Evolutionary conservation across 2,888 invertebrate species (phyloP).

Genomic region (Athalia cordata): DNA sequence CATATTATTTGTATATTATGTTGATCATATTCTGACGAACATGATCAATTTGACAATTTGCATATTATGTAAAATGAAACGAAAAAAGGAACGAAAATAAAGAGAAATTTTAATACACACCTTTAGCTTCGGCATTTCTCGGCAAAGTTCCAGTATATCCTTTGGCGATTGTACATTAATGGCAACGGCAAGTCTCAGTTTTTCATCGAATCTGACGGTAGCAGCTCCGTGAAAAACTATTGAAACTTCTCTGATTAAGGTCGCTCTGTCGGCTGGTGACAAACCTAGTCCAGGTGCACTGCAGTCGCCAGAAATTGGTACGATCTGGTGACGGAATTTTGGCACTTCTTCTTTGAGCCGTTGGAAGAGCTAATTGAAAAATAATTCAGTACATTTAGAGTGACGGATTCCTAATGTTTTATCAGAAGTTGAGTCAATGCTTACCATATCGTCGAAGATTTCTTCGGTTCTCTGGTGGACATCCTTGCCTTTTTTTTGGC

Average conservation of each 20-base stretch:
- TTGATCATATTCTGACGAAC: no score
- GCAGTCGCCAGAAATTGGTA: constrained; percentile 78
- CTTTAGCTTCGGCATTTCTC: constrained; percentile 80
- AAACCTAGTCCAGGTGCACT: constrained; percentile 78
- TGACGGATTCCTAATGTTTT: neutral
- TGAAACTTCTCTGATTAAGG: constrained; percentile 74
- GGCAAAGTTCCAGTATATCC: constrained; percentile 80
- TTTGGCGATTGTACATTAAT: constrained; percentile 84
- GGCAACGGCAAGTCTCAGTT: constrained; percentile 81
- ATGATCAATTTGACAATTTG: no score
- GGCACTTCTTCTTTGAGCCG: constrained; percentile 76
- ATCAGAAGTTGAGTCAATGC: constrained; percentile 27
- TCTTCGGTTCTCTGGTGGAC: constrained; percentile 75
- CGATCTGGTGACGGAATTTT: constrained; percentile 79
- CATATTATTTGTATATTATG: neutral
- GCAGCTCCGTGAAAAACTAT: constrained; percentile 78
- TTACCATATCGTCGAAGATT: constrained; percentile 72
- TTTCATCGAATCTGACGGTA: constrained; percentile 83
- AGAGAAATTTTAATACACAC: constrained; percentile 62
- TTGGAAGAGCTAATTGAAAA: constrained; percentile 75
- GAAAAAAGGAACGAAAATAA: no score
- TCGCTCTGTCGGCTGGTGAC: constrained; percentile 76
- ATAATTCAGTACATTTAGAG: neutral
- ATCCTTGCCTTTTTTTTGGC: constrained; percentile 77
- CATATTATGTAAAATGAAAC: no score